Percentiles rank a stretch among this genome's conserved stretches.
phyloP scores from a whole-genome alignment of 2,797 vertebrate genomes.

The Pogonophryne albipinna region DNA sequence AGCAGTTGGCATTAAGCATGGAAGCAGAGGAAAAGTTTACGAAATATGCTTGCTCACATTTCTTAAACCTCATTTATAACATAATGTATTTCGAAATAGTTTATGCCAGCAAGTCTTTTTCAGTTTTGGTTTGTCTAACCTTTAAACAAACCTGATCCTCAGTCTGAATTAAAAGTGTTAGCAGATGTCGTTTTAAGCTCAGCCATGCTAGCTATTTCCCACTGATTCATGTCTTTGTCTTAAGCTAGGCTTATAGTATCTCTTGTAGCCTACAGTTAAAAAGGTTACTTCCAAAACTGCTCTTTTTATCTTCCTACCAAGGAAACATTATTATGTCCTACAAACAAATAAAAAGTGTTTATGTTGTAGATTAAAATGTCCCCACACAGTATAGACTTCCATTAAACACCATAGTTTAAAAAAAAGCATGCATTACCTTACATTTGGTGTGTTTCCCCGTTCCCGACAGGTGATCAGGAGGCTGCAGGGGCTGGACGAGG shows the following conservation, averaged over 20 bases:
- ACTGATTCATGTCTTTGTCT: too few species aligned
- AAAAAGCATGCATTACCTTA: too few species aligned
- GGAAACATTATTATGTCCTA: too few species aligned
- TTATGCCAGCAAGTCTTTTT: background rate
- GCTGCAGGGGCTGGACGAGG: conserved; percentile 88
- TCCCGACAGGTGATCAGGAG: conserved; percentile 90
- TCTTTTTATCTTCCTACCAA: too few species aligned
- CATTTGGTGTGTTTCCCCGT: background rate
- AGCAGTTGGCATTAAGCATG: too few species aligned
- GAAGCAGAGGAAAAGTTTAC: too few species aligned
- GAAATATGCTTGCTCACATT: background rate
- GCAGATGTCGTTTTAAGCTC: too few species aligned
- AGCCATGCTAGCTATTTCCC: too few species aligned
- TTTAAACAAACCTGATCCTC: background rate
- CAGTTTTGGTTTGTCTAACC: background rate
- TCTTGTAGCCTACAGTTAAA: too few species aligned
- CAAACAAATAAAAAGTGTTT: background rate
- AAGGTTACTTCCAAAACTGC: too few species aligned
- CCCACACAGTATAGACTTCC: background rate
- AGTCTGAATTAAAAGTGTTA: too few species aligned
- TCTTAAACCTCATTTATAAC: background rate
- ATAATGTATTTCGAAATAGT: background rate
- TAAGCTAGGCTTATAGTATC: too few species aligned
- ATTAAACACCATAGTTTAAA: background rate
- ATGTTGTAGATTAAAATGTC: background rate